These are phyloP conservation scores for Rhagophthalmus giganteus DNA, from an alignment of 2,888 invertebrate genomes.

Conservation along the genomic window DNA sequence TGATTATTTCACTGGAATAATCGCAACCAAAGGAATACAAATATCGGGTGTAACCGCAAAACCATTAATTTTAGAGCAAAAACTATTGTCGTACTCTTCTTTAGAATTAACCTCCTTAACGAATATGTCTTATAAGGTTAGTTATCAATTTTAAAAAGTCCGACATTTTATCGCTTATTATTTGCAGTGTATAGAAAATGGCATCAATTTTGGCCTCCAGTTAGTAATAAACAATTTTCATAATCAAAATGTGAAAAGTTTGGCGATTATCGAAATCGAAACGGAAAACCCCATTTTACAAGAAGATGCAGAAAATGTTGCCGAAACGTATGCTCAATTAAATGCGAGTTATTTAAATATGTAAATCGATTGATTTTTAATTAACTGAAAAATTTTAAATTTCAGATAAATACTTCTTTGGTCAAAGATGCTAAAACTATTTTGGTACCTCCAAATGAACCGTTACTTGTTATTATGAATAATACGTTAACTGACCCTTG, in stretches of 20 bases:
- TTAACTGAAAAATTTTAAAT: not conserved
- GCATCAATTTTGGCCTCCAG: slow-evolving; percentile 47
- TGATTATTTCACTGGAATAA: slow-evolving; percentile 46
- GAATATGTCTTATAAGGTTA: slow-evolving; percentile 20
- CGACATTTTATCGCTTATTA: slow-evolving; percentile 15
- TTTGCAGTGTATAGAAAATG: slow-evolving; percentile 47
- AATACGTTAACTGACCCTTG: slow-evolving; percentile 43
- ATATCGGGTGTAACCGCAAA: slow-evolving; percentile 44
- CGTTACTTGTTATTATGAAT: slow-evolving; percentile 46
- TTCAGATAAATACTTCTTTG: slow-evolving; percentile 44
- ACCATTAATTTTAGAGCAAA: slow-evolving; percentile 39
- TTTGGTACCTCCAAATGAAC: slow-evolving; percentile 44
- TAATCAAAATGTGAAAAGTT: slow-evolving; percentile 39
- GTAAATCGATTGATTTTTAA: not conserved
- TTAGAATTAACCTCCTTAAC: slow-evolving; percentile 46
- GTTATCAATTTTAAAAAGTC: not conserved
- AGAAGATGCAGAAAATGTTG: slow-evolving; percentile 43
- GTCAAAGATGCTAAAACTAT: slow-evolving; percentile 45
- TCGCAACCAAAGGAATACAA: slow-evolving; percentile 48
- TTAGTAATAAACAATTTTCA: slow-evolving; percentile 45
- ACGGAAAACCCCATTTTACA: slow-evolving; percentile 38
- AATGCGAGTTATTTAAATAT: slow-evolving; percentile 40
- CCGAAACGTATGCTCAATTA: slow-evolving; percentile 42
- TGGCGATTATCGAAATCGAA: slow-evolving; percentile 49
- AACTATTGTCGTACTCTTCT: slow-evolving; percentile 43